Conservation (phyloP, 1,140 invertebrate species). For the Conus ventricosus region DNA sequence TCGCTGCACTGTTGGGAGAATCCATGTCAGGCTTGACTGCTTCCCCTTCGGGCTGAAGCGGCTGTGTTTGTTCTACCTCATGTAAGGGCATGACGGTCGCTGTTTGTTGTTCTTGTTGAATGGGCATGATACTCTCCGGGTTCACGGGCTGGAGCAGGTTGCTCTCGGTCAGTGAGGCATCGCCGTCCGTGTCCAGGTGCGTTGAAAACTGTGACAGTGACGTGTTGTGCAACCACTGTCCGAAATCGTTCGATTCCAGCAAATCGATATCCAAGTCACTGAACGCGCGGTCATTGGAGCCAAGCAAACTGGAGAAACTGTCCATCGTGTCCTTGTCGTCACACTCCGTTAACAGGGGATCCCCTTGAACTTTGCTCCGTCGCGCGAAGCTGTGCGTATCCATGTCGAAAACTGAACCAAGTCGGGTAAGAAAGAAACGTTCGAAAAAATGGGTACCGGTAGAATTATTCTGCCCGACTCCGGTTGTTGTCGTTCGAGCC, state of each 20-base stretch:
- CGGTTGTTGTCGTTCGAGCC: neutral
- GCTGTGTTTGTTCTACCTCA: constrained; percentile 33
- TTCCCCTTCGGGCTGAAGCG: constrained; percentile 35
- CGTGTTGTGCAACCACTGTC: constrained; percentile 30
- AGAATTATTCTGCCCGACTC: neutral
- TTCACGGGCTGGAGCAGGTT: constrained; percentile 66
- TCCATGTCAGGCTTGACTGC: constrained; percentile 37
- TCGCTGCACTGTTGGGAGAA: constrained; percentile 61
- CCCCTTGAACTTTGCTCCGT: neutral
- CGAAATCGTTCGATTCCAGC: constrained; percentile 22
- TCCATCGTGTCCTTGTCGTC: constrained; percentile 27
- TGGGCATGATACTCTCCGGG: constrained; percentile 72
- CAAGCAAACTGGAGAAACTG: constrained; percentile 17
- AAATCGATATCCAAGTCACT: constrained; percentile 12
- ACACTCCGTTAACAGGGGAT: constrained; percentile 29
- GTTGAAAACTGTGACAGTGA: constrained; percentile 25
- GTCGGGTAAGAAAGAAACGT: neutral
- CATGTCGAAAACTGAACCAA: constrained; percentile 23
- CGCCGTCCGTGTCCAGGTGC: constrained; percentile 11
- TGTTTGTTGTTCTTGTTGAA: constrained; percentile 41
- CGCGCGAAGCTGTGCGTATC: constrained; percentile 16
- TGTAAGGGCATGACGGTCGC: constrained; percentile 32
- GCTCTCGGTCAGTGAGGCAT: constrained; percentile 21
- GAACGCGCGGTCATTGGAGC: neutral
- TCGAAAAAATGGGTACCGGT: neutral